phyloP scores from a whole-genome alignment of 2,888 invertebrate genomes.

The Anagyrus pseudococci region DNA sequence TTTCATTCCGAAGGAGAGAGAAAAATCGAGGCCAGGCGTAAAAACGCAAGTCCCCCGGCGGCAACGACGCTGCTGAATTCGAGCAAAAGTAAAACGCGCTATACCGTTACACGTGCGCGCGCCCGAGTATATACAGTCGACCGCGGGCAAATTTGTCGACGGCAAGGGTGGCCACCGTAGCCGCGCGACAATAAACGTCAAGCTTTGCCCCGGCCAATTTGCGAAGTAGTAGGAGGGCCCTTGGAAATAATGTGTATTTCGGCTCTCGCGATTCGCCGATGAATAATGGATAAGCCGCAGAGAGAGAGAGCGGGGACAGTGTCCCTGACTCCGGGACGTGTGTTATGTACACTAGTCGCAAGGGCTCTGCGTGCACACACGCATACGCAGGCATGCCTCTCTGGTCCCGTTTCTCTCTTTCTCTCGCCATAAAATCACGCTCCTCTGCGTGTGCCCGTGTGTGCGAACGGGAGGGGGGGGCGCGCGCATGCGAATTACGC shows the following conservation, averaged over 20 bases:
- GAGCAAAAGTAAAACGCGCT: slow-evolving; percentile 16
- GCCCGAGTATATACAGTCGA: background rate
- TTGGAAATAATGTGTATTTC: too few species aligned
- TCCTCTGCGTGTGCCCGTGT: too few species aligned
- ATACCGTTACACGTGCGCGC: slow-evolving; percentile 16
- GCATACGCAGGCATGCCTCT: background rate
- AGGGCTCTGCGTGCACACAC: slow-evolving; percentile 1
- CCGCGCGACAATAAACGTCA: slow-evolving; percentile 14
- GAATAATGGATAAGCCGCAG: slow-evolving; percentile 59
- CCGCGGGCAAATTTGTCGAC: slow-evolving; percentile 13
- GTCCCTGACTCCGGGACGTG: slow-evolving; percentile 46
- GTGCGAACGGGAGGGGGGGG: background rate
- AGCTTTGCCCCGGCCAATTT: slow-evolving; percentile 31
- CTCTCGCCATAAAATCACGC: slow-evolving; percentile 15
- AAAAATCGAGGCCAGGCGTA: slow-evolving; percentile 20
- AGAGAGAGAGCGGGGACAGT: slow-evolving; percentile 59
- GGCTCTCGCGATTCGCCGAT: slow-evolving; percentile 40
- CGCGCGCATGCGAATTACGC: too few species aligned
- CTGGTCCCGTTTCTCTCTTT: slow-evolving; percentile 25
- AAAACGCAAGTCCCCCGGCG: slow-evolving; percentile 1
- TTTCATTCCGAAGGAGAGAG: background rate
- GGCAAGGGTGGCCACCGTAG: background rate
- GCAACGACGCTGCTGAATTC: background rate
- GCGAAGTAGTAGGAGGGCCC: slow-evolving; percentile 27
- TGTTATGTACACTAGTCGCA: slow-evolving; percentile 48